Evolutionary conservation across 2,797 vertebrate species (phyloP), one percentile per base, ranked within the genome.

Genomic region (Acanthurus leucopareius): DNA sequence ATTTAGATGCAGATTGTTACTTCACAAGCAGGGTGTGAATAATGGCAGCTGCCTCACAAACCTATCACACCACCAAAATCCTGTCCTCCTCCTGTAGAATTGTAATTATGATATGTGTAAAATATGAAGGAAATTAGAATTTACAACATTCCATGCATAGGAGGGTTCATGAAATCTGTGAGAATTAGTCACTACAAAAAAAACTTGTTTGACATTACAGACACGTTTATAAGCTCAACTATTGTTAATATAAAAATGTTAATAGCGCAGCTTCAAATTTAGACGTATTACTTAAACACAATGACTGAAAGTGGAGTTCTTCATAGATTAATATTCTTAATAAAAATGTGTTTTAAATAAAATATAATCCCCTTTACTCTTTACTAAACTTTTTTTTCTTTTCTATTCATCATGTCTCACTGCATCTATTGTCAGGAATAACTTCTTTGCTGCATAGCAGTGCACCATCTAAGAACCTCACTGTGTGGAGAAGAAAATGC

Each of bases 401-500:
- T 7, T 58, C 15, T 35, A 74, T 17, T 25, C 19, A 56, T 69
- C 69, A 25, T 19, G 9, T 74, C 47, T 58, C 8, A 17, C 14
- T 69, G 22, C 42, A 68, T 84, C 32, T 53, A 54, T 68, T 75
- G 40, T 60, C 72, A 77, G 70, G 69, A 79, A 78, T 75, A 60
- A 15, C 40, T 62, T 72, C 19, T 63, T 38, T 61, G 32, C 82
- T 83, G 52, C 57, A 42, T 38, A 68, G 60, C 28, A 16, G 20
- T 69, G 45, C 67, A 74, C 49, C 75, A 79, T 83, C 59, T 68
- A 54, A 83, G 73, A 85, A 51, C 16, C 45, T 79, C 20, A 53
- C 49, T 75, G 45, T 76, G 84, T 72, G 51, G 40, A 59, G 57
- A 73, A 73, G 57, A 79, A 83, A 72, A 74, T 73, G 69, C 63